Evolutionary conservation across 1,140 invertebrate genomes (phyloP).

Genomic region (Lepidotrigona ventralis): DNA sequence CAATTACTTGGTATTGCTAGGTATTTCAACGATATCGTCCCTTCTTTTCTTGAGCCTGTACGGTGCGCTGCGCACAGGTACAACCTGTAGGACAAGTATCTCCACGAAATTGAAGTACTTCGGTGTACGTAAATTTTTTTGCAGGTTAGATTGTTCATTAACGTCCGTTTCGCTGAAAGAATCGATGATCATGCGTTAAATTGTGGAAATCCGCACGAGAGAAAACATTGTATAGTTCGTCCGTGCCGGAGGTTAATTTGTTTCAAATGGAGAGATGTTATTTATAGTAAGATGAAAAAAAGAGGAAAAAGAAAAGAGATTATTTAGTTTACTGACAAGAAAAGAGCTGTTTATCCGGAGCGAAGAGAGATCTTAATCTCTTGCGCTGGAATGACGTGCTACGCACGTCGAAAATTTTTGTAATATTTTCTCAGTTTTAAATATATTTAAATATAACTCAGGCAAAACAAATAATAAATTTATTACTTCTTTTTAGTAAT

Average conservation of each 20-base stretch:
- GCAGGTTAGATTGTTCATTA: not conserved
- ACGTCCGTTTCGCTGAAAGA: not conserved
- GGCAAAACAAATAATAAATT: no score
- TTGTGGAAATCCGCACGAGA: not conserved
- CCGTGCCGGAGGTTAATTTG: not conserved
- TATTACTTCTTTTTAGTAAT: no score
- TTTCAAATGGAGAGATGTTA: not conserved
- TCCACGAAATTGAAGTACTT: slow-evolving; percentile 2
- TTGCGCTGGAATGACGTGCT: no score
- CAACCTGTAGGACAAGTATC: not conserved
- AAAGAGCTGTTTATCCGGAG: not conserved
- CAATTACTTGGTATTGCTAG: slow-evolving; percentile 49
- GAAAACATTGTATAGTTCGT: no score
- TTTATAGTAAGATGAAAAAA: not conserved
- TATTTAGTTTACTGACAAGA: fast-evolving
- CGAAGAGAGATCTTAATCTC: not conserved
- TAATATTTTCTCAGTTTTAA: no score
- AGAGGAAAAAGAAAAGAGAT: no score
- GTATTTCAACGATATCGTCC: not conserved
- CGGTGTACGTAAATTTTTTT: not conserved
- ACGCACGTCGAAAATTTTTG: no score
- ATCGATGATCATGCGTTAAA: slow-evolving; percentile 9
- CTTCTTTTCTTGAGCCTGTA: no score
- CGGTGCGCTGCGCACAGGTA: not conserved
- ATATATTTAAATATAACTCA: no score